A percentile compares a stretch with the other conserved stretches of the same genome.
phyloP scores from a whole-genome alignment of 2,113 vertebrate genomes.

The Colaptes auratus region DNA sequence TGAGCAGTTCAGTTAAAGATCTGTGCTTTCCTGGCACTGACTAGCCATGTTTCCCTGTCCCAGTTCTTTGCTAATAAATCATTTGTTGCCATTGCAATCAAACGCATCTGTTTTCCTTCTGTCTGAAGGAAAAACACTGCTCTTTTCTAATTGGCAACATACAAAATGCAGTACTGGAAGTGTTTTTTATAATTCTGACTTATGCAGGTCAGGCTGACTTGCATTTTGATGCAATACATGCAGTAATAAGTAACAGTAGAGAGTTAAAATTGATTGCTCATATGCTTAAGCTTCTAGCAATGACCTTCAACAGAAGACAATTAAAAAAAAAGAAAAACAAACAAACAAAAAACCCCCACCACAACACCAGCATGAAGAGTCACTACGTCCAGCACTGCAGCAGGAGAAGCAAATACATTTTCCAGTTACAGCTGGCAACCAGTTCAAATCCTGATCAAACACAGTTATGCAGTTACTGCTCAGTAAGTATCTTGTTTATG shows the following conservation, averaged over 20 bases:
- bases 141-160: background rate
- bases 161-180: background rate
- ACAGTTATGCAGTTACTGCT: background rate
- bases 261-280: background rate
- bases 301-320: background rate
- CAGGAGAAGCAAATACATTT: background rate
- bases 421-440: background rate
- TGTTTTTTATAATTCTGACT: background rate
- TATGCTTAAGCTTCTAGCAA: background rate
- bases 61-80: background rate
- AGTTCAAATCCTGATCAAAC: background rate
- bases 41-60: background rate
- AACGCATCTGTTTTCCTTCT: background rate
- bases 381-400: background rate
- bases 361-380: background rate
- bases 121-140: background rate
- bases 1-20: background rate
- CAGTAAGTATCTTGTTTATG: background rate
- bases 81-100: background rate
- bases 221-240: background rate
- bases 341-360: too few relatives aligned
- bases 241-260: background rate
- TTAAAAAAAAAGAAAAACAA: background rate
- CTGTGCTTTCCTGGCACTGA: background rate
- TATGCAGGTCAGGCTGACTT: background rate